Base-by-base conservation (phyloP, 2,797 vertebrate species). In the Heterohyrax brucei region DNA sequence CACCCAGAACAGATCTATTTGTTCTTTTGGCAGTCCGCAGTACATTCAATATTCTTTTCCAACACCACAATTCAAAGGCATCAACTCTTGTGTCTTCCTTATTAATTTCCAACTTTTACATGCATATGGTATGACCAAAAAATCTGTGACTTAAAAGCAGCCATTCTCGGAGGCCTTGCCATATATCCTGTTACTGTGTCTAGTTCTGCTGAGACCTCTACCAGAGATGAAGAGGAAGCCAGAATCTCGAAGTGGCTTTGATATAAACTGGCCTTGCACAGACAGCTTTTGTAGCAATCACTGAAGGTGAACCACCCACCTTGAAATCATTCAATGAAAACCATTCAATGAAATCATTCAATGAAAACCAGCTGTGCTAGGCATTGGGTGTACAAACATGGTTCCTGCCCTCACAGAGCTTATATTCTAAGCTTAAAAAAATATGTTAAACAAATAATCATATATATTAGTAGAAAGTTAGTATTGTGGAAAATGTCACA, bases 381-480 rank as follows among this genome's bases (percentile, higher is more conserved):
- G 39, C 26, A 33, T 61, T 53, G 48, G 73, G 70, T 64, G 13
- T 64, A 44, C 24, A 61, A 4, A 24, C 2, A 30, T 33, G 24
- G 26, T 22, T 66, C 33, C 50, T 30, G 26, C 4, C n/a, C 22
- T 73, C 30, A 8, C 4, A 3, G n/a, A 64, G 10, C 18, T 70
- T 68, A n/a, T 82, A 48, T 48, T 88, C n/a, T 56, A 81, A 48
- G 79, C 16, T 16, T 46, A 83, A 72, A 91, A 70, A 30, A 90
- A 68, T 76, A 53, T 76, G 46, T 14, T 24, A 82, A 90, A 80
- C 13, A 85, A 75, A 70, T 56, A 75, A 91, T 26, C 56, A 80
- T 14, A 68, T 53, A 94, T 76, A 66, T 77, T 93, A 90, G 75
- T 73, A 68, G 10, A 56, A 96, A 84, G 46, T 21, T 62, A 86